Base-by-base conservation (phyloP, 2,888 invertebrate genomes). In the Dasypogon diadema region DNA sequence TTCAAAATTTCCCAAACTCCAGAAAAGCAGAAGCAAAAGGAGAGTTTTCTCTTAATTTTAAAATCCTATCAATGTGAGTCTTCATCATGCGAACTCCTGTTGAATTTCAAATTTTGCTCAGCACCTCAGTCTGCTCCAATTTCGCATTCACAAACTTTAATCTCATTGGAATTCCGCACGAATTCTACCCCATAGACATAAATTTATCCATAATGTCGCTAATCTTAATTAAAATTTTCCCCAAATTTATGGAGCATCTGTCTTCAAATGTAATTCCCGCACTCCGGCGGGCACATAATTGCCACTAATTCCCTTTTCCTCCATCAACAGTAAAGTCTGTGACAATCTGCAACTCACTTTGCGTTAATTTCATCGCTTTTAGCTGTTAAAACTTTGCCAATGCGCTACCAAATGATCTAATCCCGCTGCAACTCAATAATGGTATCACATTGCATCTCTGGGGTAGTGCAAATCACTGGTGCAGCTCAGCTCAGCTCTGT, bases 191-290 rank as follows among this genome's bases (percentile, higher is more conserved):
- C 51, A 16, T 51, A 51, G 18, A 16, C 51, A 46, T 65, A 65
- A 65, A 12, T 65, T 46, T 37, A 16, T 22, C 21, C 12, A 46
- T 65, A 65, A 65, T 24, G 48, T n/a, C 21, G 46, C 65, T 46
- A 65, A 65, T 65, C 65, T 65, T 65, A 65, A 65, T 65, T 65
- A 65, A 65, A 65, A 65, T 65, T 65, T 65, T 65, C 65, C n/a
- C 46, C 46, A 18, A 48, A 65, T 65, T 65, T 65, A 46, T 65
- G 65, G 46, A 65, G 24, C 65, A 65, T 46, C 65, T 65, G 65
- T 65, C 65, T 65, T 42, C 22, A 18, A 65, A 48, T 65, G 65
- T 65, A 65, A 48, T 18, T 48, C 46, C 16, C 42, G 42, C 48
- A 21, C 46, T 37, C 46, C 22, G 24, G 46, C 18, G 65, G 65